Evolutionary conservation across 2,797 vertebrate species (phyloP), one percentile per base, ranked within the genome.

Genomic region (Sorex maritimensis): DNA sequence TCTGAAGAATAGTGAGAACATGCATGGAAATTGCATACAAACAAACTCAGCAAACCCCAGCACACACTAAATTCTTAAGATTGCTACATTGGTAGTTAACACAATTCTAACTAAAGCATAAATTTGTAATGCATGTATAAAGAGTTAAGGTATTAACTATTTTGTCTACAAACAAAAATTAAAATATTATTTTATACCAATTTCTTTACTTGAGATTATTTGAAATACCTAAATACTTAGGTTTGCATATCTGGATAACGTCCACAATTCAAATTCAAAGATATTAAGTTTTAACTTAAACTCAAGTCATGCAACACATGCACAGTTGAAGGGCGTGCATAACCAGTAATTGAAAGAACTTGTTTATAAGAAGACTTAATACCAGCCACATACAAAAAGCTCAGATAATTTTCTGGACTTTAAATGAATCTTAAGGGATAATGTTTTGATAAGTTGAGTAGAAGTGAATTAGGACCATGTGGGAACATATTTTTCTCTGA

Each of bases 401-500:
- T 95, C 86, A 69, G 81, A 82, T 85, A 89, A 90, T 96, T 93
- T 96, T 85, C 92, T 91, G 71, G 84, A 89, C 78, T 95, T 95
- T 93, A 95, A 95, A 80, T 85, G 89, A 94, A 87, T 96, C 92
- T 93, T 93, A 81, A 0, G 74, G 94, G 92, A 88, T 95, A 94
- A 92, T 95, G 92, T 96, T 95, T 95, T 95, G 96, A 84, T 96
- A 96, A 91, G 94, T 92, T 91, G 91, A 95, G 55, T 89, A 92
- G 77, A 92, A 91, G 84, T 82, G 89, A 96, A 97, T 96, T 94
- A 95, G 72, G 86, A 95, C 88, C 96, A 95, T 92, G 91, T 96
- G 95, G 61, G 68, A 93, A 21, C 85, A 44, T 44, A 78, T 89
- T 93, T 93, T 95, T 71, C 23, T 0, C 55, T n/a, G 75, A 91